phyloP scores from a whole-genome alignment of 2,888 invertebrate species.

The Catotricha subobsoleta region DNA sequence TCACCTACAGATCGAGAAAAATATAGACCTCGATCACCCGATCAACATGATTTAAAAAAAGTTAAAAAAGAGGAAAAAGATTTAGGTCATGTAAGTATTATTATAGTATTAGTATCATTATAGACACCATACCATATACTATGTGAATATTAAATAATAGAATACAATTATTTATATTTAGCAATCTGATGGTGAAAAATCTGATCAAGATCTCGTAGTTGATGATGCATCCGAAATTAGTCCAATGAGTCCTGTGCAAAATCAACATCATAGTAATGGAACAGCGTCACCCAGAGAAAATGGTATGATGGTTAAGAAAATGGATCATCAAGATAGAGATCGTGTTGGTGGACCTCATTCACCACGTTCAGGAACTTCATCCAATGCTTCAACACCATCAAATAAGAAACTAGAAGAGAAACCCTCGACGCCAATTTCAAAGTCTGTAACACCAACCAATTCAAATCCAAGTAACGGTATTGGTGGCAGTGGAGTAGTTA shows the following conservation, averaged over 20 bases:
- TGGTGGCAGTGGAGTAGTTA: conserved; percentile 11
- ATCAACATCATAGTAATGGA: conserved; percentile 13
- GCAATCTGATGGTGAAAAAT: conserved; percentile 71
- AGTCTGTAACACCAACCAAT: conserved; percentile 72
- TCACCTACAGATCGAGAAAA: conserved; percentile 63
- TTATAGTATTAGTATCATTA: neutral
- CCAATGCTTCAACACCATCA: conserved; percentile 79
- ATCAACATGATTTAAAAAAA: conserved; percentile 45
- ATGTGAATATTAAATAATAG: neutral
- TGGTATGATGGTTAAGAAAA: conserved; percentile 35
- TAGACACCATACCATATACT: neutral
- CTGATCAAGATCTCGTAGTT: conserved; percentile 84
- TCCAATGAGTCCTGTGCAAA: conserved; percentile 49
- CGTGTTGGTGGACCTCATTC: conserved; percentile 21
- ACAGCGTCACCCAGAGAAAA: conserved; percentile 81
- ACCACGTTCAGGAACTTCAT: conserved; percentile 61
- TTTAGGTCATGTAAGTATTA: conserved; percentile 52
- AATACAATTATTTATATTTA: conserved; percentile 20
- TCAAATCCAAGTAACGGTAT: conserved; percentile 34
- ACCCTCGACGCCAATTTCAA: conserved; percentile 78
- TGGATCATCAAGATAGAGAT: conserved; percentile 15
- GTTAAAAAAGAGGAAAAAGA: conserved; percentile 71
- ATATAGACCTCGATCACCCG: conserved; percentile 63
- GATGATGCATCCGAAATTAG: conserved; percentile 74
- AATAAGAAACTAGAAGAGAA: conserved; percentile 76